Percentiles rank a stretch among this genome's conserved stretches.
Evolutionary conservation across 1,140 invertebrate species (phyloP).

Genomic region (Drosophila ercepeae): DNA sequence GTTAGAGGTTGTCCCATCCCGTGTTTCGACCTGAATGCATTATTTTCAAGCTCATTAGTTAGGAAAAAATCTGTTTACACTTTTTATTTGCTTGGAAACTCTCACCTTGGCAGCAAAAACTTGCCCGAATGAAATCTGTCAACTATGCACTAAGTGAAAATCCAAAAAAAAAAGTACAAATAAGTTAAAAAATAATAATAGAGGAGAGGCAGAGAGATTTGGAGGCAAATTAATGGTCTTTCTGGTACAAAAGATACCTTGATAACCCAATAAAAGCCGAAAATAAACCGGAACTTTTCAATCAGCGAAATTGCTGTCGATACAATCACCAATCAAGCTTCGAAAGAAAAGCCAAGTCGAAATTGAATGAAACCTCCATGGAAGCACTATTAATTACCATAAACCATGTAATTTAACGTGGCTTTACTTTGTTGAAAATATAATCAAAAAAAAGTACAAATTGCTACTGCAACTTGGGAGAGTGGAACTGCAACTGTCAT

Average conservation of each 20-base stretch:
- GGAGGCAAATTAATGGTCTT: slow-evolving; percentile 38
- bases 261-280: slow-evolving; percentile 37
- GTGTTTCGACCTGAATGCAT: neutral
- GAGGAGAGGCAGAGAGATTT: slow-evolving; percentile 3
- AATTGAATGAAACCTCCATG: slow-evolving; percentile 5
- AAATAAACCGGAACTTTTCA: slow-evolving; percentile 49
- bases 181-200: slow-evolving; percentile 15
- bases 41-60: slow-evolving; percentile 18
- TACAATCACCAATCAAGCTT: slow-evolving; percentile 41
- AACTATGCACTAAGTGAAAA: slow-evolving; percentile 68
- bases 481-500: slow-evolving; percentile 2
- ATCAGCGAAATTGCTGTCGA: slow-evolving; percentile 61
- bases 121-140: slow-evolving; percentile 10
- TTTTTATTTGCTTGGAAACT: slow-evolving; percentile 59
- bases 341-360: slow-evolving; percentile 14
- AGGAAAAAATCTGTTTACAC: slow-evolving; percentile 37
- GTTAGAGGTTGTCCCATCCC: neutral
- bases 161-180: slow-evolving; percentile 52
- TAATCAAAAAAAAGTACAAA: slow-evolving; percentile 39
- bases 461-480: neutral
- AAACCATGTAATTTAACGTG: slow-evolving; percentile 31
- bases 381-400: slow-evolving; percentile 35
- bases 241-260: slow-evolving; percentile 48
- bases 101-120: slow-evolving; percentile 52
- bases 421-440: slow-evolving; percentile 10